Base-by-base conservation (phyloP, 2,113 vertebrate genomes). In the Cervus canadensis region DNA sequence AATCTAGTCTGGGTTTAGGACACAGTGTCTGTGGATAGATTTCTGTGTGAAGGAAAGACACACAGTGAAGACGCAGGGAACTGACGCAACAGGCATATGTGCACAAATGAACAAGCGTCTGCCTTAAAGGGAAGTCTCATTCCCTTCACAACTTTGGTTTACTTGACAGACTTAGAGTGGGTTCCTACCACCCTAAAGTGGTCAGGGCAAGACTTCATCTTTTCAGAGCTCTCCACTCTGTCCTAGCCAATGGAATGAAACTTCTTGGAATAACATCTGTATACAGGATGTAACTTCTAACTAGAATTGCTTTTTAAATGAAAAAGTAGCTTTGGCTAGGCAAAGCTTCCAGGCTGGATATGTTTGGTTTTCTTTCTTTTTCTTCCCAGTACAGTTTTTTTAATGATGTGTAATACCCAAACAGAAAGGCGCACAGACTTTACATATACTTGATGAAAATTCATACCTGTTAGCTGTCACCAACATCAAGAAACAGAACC, bases 241-340 rank as follows among this genome's bases (percentile, higher is more conserved):
- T 99, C 92, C 98, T 99, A 62, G 99, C 99, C 98, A 99, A 76
- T 0, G 99, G 99, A 96, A 99, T 99, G 99, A 99, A 98, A 94
- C 99, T 99, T 89, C 99, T 99, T 56, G 99, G 99, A 79, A 99
- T 99, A 97, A 99, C 97, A 64, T 99, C 99, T 0, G 99, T 99
- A 16, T 98, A 99, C 64, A 99, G 98, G 97, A 99, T 99, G 99
- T 99, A 98, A 99, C 2, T 76, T 97, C 54, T 95, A 52, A 95
- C 93, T 1, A 94, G 97, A 97, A 83, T 54, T 36, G 36, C 0
- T 5, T 13, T 8, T 2, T 78, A 64, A 95, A 82, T 54, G 12
- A n/a, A 54, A 82, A 82, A 54, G 0, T 6, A 17, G 43, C 40
- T 78, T n/a, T 23, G 26, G 30, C 6, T 8, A 67, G 21, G 21